Conservation (phyloP, 2,888 invertebrate species). For the Shargacucullia verbasci region DNA sequence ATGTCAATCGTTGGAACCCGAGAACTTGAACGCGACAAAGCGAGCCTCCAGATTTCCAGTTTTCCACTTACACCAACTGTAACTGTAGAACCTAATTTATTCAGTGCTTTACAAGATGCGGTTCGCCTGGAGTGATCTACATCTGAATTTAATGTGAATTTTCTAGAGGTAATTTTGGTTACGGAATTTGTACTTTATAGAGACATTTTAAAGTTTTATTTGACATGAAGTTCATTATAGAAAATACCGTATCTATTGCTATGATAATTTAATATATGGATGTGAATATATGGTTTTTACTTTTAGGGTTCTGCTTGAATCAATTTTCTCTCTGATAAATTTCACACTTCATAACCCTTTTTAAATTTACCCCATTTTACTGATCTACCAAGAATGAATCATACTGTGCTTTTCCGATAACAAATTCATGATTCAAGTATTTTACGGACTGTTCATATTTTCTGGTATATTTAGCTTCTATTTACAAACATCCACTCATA, state of each 20-base stretch:
- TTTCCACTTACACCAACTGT: conserved; percentile 51
- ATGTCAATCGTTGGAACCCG: conserved; percentile 42
- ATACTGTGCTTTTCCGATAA: conserved; percentile 12
- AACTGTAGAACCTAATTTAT: conserved; percentile 59
- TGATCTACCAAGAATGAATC: conserved; percentile 2
- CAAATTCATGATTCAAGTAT: conserved; percentile 24
- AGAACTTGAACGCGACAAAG: conserved; percentile 41
- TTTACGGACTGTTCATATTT: conserved; percentile 36
- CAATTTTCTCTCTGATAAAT: background rate
- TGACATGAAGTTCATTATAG: conserved; percentile 6
- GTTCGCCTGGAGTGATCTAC: conserved; percentile 47
- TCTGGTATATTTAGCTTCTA: conserved; percentile 21
- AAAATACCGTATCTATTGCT: conserved; percentile 1
- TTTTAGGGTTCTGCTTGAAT: background rate
- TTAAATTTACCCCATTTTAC: no score
- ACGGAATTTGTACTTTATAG: conserved; percentile 26
- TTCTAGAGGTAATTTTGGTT: conserved; percentile 19
- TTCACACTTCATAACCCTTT: background rate
- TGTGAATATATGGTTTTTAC: conserved; percentile 8
- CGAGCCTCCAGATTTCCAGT: conserved; percentile 51
- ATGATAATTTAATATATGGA: conserved; percentile 23
- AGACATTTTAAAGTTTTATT: conserved; percentile 27
- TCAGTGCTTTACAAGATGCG: conserved; percentile 54
- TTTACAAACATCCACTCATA: conserved; percentile 15
- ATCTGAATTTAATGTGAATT: conserved; percentile 44